Percentiles rank a stretch among this genome's conserved stretches.
Conservation (phyloP, 2,113 vertebrate species). For the Anas platyrhynchos region DNA sequence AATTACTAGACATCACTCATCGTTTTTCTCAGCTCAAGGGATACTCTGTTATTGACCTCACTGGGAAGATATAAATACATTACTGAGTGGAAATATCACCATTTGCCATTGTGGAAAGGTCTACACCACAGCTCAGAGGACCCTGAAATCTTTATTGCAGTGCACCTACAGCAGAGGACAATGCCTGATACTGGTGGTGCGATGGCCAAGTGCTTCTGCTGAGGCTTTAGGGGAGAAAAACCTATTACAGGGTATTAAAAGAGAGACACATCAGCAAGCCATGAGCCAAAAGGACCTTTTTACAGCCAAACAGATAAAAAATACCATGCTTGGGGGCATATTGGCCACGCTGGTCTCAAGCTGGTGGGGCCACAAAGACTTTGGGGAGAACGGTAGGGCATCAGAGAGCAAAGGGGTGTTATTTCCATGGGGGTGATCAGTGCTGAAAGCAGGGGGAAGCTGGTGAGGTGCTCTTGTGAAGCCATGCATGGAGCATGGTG, state of each 20-base stretch:
- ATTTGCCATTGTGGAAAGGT: conserved; percentile 17
- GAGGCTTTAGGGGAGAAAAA: conserved; percentile 3
- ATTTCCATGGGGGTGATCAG: fast-evolving
- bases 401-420: neutral
- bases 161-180: conserved; percentile 5
- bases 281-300: neutral
- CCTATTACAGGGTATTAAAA: conserved; percentile 29
- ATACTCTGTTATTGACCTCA: conserved; percentile 54
- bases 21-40: conserved; percentile 50
- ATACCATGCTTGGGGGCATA: fast-evolving
- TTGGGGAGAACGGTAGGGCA: neutral
- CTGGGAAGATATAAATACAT: conserved; percentile 51
- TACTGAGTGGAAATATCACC: conserved; percentile 45
- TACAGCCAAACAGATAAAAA: neutral
- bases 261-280: neutral
- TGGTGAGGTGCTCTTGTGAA: neutral
- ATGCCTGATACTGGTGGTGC: neutral
- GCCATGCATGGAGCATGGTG: fast-evolving
- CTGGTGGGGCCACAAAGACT: neutral
- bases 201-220: neutral
- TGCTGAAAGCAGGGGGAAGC: neutral
- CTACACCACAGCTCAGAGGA: conserved; percentile 26
- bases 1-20: conserved; percentile 61
- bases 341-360: neutral
- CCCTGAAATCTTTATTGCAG: conserved; percentile 5